phyloP scores from a whole-genome alignment of 37 sponge, comb jelly and placozoan species.

The Spongilla lacustris region DNA sequence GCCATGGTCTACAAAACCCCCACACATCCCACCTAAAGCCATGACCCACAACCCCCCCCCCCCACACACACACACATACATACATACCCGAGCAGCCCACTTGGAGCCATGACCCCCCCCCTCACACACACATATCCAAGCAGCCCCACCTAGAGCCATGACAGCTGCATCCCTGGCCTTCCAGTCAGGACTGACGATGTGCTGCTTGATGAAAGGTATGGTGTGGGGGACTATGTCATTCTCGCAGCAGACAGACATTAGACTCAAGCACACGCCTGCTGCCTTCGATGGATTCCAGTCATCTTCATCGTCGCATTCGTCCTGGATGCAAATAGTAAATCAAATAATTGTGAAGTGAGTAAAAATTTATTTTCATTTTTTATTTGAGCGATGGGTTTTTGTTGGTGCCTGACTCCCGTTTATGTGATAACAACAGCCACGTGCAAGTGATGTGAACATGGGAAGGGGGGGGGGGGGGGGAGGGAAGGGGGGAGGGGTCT shows the following conservation, averaged over 20 bases:
- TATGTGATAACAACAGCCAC: too few relatives aligned
- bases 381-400: too few relatives aligned
- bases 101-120: background rate
- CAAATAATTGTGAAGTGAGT: background rate
- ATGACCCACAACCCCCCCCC: background rate
- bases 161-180: conserved; percentile 91
- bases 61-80: background rate
- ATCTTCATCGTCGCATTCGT: conserved; percentile 99
- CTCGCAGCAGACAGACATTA: conserved; percentile 88
- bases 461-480: too few relatives aligned
- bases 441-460: too few relatives aligned
- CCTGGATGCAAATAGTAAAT: conserved; percentile 43
- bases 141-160: conserved; percentile 88
- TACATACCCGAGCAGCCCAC: background rate
- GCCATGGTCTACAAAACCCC: too few relatives aligned
- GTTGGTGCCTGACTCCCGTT: too few relatives aligned
- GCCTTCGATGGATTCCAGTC: conserved; percentile 99
- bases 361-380: too few relatives aligned
- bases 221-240: conserved; percentile 75
- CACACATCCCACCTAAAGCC: too few relatives aligned
- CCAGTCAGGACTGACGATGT: conserved; percentile 81
- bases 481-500: too few relatives aligned
- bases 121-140: too few relatives aligned
- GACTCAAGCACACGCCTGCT: conserved; percentile 95
- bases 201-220: conserved; percentile 72